Conservation (phyloP, 2,888 invertebrate species). For the Lamellibrachia satsuma region DNA sequence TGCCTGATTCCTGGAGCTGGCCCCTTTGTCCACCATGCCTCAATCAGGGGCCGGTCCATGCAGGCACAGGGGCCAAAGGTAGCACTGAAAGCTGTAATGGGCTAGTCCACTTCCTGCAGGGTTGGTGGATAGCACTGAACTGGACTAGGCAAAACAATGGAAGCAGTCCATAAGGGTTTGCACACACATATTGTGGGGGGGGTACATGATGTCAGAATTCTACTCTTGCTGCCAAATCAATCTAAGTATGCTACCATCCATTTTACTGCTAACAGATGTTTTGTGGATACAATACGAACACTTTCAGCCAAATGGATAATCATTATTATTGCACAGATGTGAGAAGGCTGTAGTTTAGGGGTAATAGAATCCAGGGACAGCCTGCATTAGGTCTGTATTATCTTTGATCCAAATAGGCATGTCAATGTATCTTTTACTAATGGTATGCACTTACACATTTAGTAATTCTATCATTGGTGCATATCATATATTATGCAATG, state of each 20-base stretch:
- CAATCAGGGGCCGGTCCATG: background rate
- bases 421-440: background rate
- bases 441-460: background rate
- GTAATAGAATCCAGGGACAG: background rate
- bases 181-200: background rate
- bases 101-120: background rate
- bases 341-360: background rate
- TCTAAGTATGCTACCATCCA: background rate
- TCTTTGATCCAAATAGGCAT: background rate
- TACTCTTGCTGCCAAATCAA: background rate
- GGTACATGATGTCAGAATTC: background rate
- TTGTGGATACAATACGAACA: background rate
- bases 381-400: background rate
- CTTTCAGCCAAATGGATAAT: background rate
- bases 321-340: background rate
- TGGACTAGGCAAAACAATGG: background rate
- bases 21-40: slow-evolving; percentile 6
- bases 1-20: background rate
- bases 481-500: background rate
- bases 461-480: background rate
- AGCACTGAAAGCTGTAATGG: background rate
- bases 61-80: background rate
- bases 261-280: background rate
- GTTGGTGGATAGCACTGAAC: background rate
- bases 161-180: background rate